phyloP scores from a whole-genome alignment of 2,113 vertebrate species.

The Salvelinus sp. region DNA sequence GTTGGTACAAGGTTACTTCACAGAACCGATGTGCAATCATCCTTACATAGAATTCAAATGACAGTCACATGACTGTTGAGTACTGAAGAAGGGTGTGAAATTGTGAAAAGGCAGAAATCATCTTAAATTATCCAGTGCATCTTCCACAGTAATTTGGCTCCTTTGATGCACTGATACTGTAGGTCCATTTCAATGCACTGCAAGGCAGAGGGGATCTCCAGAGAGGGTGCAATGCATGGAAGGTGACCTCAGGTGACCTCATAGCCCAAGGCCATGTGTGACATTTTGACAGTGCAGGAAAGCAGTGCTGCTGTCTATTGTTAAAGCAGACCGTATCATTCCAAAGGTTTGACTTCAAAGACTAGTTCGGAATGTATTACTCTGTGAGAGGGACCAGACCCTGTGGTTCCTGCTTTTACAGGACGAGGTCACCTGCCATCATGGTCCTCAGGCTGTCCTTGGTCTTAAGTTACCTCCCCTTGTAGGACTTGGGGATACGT shows the following conservation, averaged over 20 bases:
- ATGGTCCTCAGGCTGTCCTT: background rate
- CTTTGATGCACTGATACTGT: background rate
- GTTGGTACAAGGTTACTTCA: background rate
- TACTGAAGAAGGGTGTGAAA: background rate
- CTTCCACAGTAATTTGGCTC: slow-evolving; percentile 9
- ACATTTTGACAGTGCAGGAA: background rate
- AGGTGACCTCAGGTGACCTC: background rate
- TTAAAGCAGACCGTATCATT: background rate
- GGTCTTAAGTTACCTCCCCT: background rate
- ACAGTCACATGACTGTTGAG: background rate
- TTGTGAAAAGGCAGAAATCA: background rate
- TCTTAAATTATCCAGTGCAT: slow-evolving; percentile 52
- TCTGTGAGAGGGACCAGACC: background rate
- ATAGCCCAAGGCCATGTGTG: background rate
- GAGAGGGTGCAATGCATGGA: background rate
- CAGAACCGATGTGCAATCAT: background rate
- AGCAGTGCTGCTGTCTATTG: background rate
- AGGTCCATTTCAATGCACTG: background rate
- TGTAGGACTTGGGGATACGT: too few species aligned
- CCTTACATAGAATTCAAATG: background rate
- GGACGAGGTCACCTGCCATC: background rate
- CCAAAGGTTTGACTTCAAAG: background rate
- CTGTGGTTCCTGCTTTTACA: background rate
- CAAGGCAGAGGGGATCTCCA: background rate
- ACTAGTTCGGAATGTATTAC: background rate